phyloP scores from a whole-genome alignment of 2,888 invertebrate species.

The Sclerodermus sp. region DNA sequence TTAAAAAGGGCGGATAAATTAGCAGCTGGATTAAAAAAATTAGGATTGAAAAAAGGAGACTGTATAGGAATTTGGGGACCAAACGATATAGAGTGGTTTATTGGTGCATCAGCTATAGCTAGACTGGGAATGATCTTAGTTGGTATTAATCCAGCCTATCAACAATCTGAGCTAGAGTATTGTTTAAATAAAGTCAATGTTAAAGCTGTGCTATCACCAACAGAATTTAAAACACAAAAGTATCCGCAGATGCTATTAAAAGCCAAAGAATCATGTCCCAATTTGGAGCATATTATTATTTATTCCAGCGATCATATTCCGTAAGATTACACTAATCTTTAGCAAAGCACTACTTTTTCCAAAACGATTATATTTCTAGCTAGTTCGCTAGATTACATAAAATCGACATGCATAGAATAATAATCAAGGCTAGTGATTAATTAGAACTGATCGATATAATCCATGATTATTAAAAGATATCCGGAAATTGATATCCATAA shows the following conservation, averaged over 20 bases:
- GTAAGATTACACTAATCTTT: too few relatives aligned
- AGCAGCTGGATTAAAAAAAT: constrained; percentile 70
- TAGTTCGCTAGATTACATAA: too few relatives aligned
- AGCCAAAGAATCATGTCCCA: constrained; percentile 62
- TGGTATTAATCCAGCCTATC: constrained; percentile 77
- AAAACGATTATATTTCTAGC: too few relatives aligned
- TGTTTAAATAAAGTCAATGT: constrained; percentile 72
- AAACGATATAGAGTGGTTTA: constrained; percentile 76
- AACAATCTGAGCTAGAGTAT: constrained; percentile 70
- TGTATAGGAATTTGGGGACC: constrained; percentile 80
- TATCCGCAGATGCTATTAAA: constrained; percentile 67
- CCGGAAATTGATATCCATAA: too few relatives aligned
- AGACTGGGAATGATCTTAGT: constrained; percentile 75
- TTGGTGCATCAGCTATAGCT: constrained; percentile 71
- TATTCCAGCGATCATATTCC: constrained; percentile 36
- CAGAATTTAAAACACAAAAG: constrained; percentile 66
- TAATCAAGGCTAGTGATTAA: too few relatives aligned
- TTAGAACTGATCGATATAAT: too few relatives aligned
- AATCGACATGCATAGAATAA: too few relatives aligned
- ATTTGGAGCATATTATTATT: constrained; percentile 56
- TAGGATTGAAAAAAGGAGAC: constrained; percentile 74
- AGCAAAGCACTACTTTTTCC: too few relatives aligned
- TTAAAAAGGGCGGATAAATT: constrained; percentile 68
- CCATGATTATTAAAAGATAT: too few relatives aligned
- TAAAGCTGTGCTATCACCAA: constrained; percentile 69